Percentiles rank a stretch among this genome's conserved stretches.
Evolutionary conservation across 1,140 invertebrate species (phyloP).

Genomic region (Drosophila bocqueti): DNA sequence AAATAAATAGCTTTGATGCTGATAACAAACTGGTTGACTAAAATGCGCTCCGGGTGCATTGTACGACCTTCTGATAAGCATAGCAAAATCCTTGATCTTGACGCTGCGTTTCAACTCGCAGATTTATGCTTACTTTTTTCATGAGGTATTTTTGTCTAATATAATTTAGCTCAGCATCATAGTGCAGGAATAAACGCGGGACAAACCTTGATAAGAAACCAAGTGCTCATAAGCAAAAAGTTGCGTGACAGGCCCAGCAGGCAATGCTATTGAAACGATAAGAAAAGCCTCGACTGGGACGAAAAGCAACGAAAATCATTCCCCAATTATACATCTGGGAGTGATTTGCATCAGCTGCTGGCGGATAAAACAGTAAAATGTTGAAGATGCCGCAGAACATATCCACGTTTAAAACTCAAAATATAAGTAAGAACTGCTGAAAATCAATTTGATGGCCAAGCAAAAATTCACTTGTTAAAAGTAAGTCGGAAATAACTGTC

Average conservation of each 20-base stretch:
- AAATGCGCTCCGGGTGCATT: constrained; percentile 79
- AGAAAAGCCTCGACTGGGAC: constrained; percentile 25
- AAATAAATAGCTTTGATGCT: constrained; percentile 43
- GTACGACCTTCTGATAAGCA: constrained; percentile 70
- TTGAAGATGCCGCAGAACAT: constrained; percentile 3
- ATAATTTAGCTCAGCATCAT: constrained; percentile 10
- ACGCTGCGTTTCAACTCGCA: constrained; percentile 75
- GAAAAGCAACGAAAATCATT: constrained; percentile 12
- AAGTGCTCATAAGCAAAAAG: constrained; percentile 28
- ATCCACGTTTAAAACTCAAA: constrained; percentile 17
- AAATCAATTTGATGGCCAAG: not conserved
- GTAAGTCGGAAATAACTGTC: constrained; percentile 23
- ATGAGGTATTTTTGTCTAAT: constrained; percentile 39
- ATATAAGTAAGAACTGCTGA: constrained; percentile 44
- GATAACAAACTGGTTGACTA: constrained; percentile 81
- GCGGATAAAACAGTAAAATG: constrained; percentile 39
- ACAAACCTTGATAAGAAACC: constrained; percentile 54
- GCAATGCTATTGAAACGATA: constrained; percentile 46
- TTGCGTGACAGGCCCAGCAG: constrained; percentile 43
- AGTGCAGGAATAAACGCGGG: constrained; percentile 44
- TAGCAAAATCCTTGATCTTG: constrained; percentile 75
- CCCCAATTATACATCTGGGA: constrained; percentile 69
- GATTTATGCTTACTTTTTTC: constrained; percentile 46
- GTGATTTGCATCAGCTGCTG: constrained; percentile 53
- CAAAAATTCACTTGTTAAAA: not conserved